phyloP scores from a whole-genome alignment of 2,888 invertebrate genomes.

The Lepeophtheirus nordmannii region DNA sequence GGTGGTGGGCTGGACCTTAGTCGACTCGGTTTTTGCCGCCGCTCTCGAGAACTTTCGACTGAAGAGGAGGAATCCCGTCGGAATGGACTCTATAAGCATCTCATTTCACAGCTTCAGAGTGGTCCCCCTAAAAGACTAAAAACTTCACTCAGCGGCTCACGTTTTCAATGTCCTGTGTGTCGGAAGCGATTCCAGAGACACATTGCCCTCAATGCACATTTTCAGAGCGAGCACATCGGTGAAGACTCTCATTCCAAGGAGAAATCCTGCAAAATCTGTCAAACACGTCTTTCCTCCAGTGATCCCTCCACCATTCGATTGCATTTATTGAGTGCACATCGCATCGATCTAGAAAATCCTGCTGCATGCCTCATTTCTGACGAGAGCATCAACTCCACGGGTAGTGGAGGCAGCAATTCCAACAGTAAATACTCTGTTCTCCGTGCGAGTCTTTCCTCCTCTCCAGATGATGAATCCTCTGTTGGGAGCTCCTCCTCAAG shows the following conservation, averaged over 20 bases:
- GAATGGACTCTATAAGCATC: background rate
- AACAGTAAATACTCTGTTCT: too few relatives aligned
- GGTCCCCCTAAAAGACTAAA: background rate
- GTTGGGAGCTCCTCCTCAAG: background rate
- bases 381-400: background rate
- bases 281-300: conserved; percentile 49
- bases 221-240: conserved; percentile 61
- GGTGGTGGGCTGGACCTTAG: background rate
- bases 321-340: conserved; percentile 77
- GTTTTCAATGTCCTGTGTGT: conserved; percentile 81
- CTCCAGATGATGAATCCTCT: too few relatives aligned
- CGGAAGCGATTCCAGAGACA: conserved; percentile 79
- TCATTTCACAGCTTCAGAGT: background rate
- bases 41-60: background rate
- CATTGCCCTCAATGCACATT: conserved; percentile 82
- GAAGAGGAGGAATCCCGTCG: conserved; percentile 2
- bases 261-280: conserved; percentile 65
- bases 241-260: conserved; percentile 68
- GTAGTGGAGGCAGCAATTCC: too few relatives aligned
- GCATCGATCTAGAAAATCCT: conserved; percentile 75
- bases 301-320: conserved; percentile 77
- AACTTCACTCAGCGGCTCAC: conserved; percentile 37
- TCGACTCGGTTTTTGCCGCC: background rate
- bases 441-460: too few relatives aligned
- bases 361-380: conserved; percentile 41